Conservation (phyloP, 2,113 vertebrate genomes). For the Platichthys stellatus region DNA sequence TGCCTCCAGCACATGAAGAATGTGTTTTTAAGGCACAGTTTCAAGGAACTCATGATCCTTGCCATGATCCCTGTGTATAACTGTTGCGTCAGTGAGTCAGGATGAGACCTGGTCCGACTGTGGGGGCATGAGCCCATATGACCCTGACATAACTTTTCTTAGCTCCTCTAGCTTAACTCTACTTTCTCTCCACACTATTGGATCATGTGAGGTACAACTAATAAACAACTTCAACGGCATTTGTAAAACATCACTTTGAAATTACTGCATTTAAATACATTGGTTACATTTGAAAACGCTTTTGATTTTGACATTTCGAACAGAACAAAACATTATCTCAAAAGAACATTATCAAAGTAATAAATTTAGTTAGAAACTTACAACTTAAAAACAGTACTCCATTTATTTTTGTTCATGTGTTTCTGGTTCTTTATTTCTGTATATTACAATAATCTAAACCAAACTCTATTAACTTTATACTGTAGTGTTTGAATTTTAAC, state of each 20-base stretch:
- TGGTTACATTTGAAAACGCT: too few relatives aligned
- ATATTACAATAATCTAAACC: too few relatives aligned
- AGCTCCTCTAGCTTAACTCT: not conserved
- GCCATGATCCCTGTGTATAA: conserved; percentile 4
- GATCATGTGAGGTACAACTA: not conserved
- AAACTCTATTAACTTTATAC: too few relatives aligned
- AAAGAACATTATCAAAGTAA: too few relatives aligned
- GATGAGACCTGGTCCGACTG: not conserved
- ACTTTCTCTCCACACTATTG: not conserved
- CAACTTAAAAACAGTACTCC: too few relatives aligned
- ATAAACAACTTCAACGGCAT: not conserved
- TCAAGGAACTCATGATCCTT: conserved; percentile 1
- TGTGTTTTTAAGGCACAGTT: conserved; percentile 32
- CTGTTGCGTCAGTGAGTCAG: not conserved
- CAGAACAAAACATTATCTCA: too few relatives aligned
- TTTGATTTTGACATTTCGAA: too few relatives aligned
- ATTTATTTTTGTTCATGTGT: too few relatives aligned
- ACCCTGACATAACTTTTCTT: conserved; percentile 18
- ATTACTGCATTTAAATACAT: too few relatives aligned
- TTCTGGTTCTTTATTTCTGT: too few relatives aligned
- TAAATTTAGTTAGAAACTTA: too few relatives aligned
- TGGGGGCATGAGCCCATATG: conserved; percentile 16
- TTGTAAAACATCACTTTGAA: too few relatives aligned
- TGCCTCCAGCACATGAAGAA: conserved; percentile 59
- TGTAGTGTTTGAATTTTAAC: not conserved